phyloP scores from a whole-genome alignment of 2,888 invertebrate species.

The Noctua janthina region DNA sequence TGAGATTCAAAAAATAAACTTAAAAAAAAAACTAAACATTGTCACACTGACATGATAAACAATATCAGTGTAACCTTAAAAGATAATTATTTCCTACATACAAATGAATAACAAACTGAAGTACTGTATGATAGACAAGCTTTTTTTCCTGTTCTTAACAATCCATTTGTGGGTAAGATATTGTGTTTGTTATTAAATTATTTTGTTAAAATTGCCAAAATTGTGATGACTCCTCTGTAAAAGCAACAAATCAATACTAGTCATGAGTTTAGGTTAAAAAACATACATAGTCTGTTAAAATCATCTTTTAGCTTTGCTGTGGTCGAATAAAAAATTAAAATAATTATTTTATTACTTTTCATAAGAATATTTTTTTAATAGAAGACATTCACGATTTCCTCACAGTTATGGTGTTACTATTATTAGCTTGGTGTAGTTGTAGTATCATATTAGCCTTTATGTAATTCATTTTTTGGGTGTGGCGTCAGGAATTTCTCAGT shows the following conservation, averaged over 20 bases:
- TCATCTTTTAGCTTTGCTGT: neutral
- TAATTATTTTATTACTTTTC: neutral
- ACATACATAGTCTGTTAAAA: neutral
- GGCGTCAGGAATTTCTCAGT: neutral
- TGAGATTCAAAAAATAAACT: neutral
- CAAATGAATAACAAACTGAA: neutral
- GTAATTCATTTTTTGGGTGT: neutral
- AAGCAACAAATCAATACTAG: neutral
- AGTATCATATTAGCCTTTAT: neutral
- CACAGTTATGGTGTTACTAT: neutral
- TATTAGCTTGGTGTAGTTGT: neutral
- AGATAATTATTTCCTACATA: conserved; percentile 5
- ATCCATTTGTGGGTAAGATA: conserved; percentile 7
- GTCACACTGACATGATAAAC: conserved; percentile 21
- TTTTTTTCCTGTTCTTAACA: neutral
- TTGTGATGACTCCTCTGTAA: neutral
- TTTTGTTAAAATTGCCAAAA: neutral
- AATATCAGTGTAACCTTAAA: conserved; percentile 20
- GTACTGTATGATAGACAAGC: neutral
- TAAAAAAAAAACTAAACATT: neutral
- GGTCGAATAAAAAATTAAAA: neutral
- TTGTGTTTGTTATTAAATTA: too few relatives aligned
- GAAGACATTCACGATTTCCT: neutral
- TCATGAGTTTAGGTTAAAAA: neutral
- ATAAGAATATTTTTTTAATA: too few relatives aligned